Conservation (phyloP, 2,797 vertebrate genomes). For the Hydrocynus forskahlii region DNA sequence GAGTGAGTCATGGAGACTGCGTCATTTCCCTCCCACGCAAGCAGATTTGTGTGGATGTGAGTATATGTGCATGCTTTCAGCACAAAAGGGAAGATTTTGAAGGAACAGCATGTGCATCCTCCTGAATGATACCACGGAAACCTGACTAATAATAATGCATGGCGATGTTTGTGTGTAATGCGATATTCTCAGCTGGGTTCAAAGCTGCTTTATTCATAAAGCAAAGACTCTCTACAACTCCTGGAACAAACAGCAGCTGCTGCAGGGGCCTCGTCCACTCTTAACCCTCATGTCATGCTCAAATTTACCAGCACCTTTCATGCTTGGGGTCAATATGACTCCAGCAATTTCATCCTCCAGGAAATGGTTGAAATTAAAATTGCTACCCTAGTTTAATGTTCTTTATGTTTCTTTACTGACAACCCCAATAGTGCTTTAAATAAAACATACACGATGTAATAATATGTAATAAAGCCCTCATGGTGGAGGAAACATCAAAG, state of each 20-base stretch:
- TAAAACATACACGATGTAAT: too few species aligned
- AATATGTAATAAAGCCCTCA: too few species aligned
- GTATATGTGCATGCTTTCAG: slow-evolving; percentile 44
- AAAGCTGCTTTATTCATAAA: slow-evolving; percentile 44
- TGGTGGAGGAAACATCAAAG: too few species aligned
- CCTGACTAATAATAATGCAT: slow-evolving; percentile 45
- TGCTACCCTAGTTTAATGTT: too few species aligned
- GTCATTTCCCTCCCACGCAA: slow-evolving; percentile 69
- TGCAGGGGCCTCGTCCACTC: background rate
- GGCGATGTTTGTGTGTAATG: slow-evolving; percentile 37
- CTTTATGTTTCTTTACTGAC: too few species aligned
- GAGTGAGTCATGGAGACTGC: slow-evolving; percentile 73
- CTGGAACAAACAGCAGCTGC: slow-evolving; percentile 29
- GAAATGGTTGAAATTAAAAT: too few species aligned
- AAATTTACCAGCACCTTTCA: too few species aligned
- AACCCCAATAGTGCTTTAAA: too few species aligned
- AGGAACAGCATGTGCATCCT: slow-evolving; percentile 30
- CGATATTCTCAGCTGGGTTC: slow-evolving; percentile 18
- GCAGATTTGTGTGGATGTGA: slow-evolving; percentile 24
- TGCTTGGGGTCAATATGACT: too few species aligned
- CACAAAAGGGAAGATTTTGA: slow-evolving; percentile 20
- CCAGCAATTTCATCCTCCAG: too few species aligned
- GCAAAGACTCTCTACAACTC: slow-evolving; percentile 25
- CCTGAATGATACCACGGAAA: slow-evolving; percentile 41
- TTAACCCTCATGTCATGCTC: background rate